These are phyloP conservation scores for Sycobia sp. DNA, from an alignment of 1,140 invertebrate species.

Conservation along the genomic window DNA sequence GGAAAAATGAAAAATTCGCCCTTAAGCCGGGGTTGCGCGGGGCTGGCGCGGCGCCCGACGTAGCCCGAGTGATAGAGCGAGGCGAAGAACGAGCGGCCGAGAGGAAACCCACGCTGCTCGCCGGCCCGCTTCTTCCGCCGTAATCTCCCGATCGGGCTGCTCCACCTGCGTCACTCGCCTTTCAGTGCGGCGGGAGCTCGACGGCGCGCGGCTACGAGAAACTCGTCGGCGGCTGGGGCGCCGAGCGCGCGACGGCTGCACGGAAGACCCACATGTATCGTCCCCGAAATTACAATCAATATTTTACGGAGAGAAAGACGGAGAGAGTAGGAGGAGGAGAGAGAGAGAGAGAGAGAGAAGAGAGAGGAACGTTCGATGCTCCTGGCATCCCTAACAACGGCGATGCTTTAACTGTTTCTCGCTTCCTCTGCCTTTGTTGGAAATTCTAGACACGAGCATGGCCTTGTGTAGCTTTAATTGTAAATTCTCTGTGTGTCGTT, in stretches of 20 bases:
- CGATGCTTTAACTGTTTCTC: no score
- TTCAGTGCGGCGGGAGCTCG: no score
- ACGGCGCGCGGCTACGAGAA: conserved; percentile 8
- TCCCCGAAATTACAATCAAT: conserved; percentile 31
- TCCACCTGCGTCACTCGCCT: conserved; percentile 46
- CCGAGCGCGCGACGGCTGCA: conserved; percentile 2
- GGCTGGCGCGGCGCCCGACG: no score
- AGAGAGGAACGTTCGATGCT: no score
- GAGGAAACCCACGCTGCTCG: conserved; percentile 35
- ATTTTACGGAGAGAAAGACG: conserved; percentile 14
- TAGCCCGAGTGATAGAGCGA: background rate
- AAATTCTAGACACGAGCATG: no score
- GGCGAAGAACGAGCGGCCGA: background rate
- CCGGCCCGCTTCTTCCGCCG: conserved; percentile 48
- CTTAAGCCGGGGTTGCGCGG: no score
- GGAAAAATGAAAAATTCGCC: no score
- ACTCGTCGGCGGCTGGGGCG: conserved; percentile 6
- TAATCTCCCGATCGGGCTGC: conserved; percentile 51
- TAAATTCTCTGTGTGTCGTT: no score
- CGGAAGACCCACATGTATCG: conserved; percentile 17
- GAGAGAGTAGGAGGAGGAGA: background rate
- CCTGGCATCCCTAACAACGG: no score
- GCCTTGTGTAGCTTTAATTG: no score
- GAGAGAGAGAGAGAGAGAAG: conserved; percentile 29
- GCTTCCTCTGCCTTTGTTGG: no score